Evolutionary conservation across 2,113 vertebrate genomes (phyloP), one percentile per base, ranked within the genome.

Genomic region (Lathamus discolor): DNA sequence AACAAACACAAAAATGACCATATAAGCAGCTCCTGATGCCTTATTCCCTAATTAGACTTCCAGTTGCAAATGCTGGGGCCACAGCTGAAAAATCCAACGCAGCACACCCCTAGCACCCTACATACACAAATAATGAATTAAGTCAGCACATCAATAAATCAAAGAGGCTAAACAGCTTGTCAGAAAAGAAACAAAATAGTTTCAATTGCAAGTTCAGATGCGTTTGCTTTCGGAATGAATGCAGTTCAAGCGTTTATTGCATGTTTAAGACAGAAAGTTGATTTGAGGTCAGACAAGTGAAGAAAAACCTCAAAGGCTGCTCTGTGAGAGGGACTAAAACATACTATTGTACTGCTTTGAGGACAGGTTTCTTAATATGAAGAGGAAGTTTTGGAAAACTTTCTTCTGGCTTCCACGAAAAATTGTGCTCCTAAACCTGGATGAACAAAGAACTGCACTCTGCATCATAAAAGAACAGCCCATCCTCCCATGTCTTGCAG

Each of bases 121-220:
- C 16, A 57, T 23, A 85, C 3, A 62, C 31, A 90, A 70, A 59
- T 24, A 46, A 74, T 51, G 23, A 91, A 78, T 78, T 70, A 88
- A 88, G 37, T 80, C 41, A 79, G 28, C 37, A 63, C 1, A 1
- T 59, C 67, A 76, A 43, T 77, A 77, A 91, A 89, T 89, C 67
- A 84, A 69, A 75, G 29, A 68, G 48, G 44, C 44, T 64, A 86
- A 96, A 88, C 33, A 78, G 33, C 46, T 84, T 86, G 76, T 81
- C 92, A 92, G 33, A 72, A 86, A 82, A 68, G 6, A 91, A 88
- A 75, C 19, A 83, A 93, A 79, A 90, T 48, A 81, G 27, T n/a
- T 81, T 19, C 2, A 5, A 67, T n/a, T 88, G 51, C n/a, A 59
- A 39, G 49, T 18, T 74, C 20, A 64, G 68, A 90, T 41, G 46